phyloP scores from a whole-genome alignment of 2,888 invertebrate genomes.

The Pandemis heparana region DNA sequence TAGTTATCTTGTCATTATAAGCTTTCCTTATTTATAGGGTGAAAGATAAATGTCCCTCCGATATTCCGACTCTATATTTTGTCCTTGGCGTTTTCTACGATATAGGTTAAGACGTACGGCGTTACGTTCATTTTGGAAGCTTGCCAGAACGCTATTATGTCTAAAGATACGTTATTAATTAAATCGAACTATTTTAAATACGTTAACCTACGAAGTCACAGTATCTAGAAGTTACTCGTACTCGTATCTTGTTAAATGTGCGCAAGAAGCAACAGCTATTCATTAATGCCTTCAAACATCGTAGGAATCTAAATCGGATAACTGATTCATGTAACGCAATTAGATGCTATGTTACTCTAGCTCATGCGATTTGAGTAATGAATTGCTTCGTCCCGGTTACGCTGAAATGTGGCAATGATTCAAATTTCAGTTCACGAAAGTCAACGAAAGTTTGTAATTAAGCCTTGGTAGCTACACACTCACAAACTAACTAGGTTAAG shows the following conservation, averaged over 20 bases:
- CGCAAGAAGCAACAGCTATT: constrained; percentile 15
- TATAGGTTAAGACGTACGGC: constrained; percentile 71
- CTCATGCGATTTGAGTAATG: constrained; percentile 43
- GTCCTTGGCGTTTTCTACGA: constrained; percentile 56
- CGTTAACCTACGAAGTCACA: constrained; percentile 36
- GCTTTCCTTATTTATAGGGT: constrained; percentile 12
- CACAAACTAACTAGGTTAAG: too few species aligned
- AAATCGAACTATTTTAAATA: constrained; percentile 53
- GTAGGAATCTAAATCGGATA: constrained; percentile 56
- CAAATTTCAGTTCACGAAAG: constrained; percentile 16
- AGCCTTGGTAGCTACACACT: neutral
- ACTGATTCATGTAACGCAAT: constrained; percentile 68
- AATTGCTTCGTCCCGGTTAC: constrained; percentile 11
- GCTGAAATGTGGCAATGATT: constrained; percentile 27
- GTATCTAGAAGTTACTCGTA: neutral
- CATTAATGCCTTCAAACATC: constrained; percentile 26
- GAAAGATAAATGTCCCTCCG: constrained; percentile 1
- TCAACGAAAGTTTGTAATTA: neutral
- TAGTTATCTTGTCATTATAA: neutral
- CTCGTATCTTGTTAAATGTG: constrained; percentile 14
- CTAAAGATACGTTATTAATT: constrained; percentile 74
- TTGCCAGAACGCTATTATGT: constrained; percentile 64
- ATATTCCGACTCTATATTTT: constrained; percentile 7
- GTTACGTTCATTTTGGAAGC: constrained; percentile 63
- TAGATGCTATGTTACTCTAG: constrained; percentile 58